phyloP scores from a whole-genome alignment of 2,113 vertebrate species.

The Podiceps cristatus region DNA sequence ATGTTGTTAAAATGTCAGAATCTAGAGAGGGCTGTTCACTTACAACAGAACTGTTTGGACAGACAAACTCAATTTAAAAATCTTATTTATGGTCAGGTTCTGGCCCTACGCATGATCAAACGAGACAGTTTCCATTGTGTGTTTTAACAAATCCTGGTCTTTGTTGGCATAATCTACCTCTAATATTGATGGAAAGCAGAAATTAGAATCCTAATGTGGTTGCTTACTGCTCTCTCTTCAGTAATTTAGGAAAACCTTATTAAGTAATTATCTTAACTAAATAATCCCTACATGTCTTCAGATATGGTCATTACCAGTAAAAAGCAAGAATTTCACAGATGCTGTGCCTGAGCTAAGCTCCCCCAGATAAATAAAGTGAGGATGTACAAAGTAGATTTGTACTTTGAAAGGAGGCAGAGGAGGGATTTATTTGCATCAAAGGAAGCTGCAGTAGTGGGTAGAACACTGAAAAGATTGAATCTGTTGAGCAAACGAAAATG shows the following conservation, averaged over 20 bases:
- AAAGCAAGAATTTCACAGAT: slow-evolving; percentile 42
- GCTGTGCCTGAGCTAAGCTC: slow-evolving; percentile 15
- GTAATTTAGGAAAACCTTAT: slow-evolving; percentile 34
- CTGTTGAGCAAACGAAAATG: slow-evolving; percentile 54
- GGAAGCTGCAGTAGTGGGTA: slow-evolving; percentile 42
- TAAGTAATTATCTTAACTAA: slow-evolving; percentile 28
- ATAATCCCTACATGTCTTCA: slow-evolving; percentile 22
- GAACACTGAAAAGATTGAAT: slow-evolving; percentile 53
- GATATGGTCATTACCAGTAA: background rate
- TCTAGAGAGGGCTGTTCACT: background rate
- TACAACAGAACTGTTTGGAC: slow-evolving; percentile 1
- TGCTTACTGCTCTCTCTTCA: slow-evolving; percentile 14
- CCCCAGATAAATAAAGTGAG: background rate
- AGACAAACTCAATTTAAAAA: slow-evolving; percentile 17
- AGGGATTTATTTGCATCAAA: slow-evolving; percentile 64
- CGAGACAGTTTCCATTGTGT: background rate
- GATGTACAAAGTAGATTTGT: slow-evolving; percentile 55
- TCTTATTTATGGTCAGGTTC: background rate
- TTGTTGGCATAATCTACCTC: background rate
- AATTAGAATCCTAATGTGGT: background rate
- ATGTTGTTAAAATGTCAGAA: slow-evolving; percentile 45
- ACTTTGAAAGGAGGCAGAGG: slow-evolving; percentile 35
- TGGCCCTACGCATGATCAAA: background rate
- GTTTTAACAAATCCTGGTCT: slow-evolving; percentile 29
- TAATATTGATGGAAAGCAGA: background rate